Base-by-base conservation (phyloP, 2,888 invertebrate genomes). In the Eupeodes latifasciatus region DNA sequence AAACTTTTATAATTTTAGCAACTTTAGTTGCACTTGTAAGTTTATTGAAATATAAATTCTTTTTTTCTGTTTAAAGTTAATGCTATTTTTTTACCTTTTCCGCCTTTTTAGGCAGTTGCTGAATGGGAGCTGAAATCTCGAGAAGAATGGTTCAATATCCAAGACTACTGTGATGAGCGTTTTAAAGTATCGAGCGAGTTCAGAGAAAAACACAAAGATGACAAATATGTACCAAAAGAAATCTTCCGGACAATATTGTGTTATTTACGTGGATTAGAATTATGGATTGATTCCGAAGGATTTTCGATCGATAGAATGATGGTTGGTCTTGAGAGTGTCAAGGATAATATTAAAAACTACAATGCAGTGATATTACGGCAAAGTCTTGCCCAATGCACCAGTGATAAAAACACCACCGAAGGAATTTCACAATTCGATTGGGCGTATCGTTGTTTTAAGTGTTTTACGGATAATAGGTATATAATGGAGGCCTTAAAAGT, bases 361-460 rank as follows among this genome's bases (percentile, higher is more conserved):
- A 44, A 71, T 7, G 44, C 12, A 71, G 55, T 4, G 4, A 3
- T 16, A 44, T 19, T 71, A 2, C 53, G 55, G 5, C 19, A 71
- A 19, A 11, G 40, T n/a, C 12, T 71, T 27, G 27, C 1, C 1
- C 19, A 12, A 9, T 71, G 71, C 5, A 19, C 9, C 9, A 9
- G 3, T 9, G 55, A 53, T 55, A 11, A 79, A 19, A 86, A 80
- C 34, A 76, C 40, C 34, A 76, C 40, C 5, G 71, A 83, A 53
- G 71, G 40, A 19, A 44, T 7, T 2, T 6, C 55, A 12, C 1
- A 12, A 7, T 44, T 76, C 7, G 76, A 83, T 59, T 76, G 83
- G 83, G 71, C 66, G 10, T 59, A 59, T 27, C 82, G 83, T 6
- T 59, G 19, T 6, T 72, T 61, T 27, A 80, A 19, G 40, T 87